These are phyloP conservation scores for Uria lomvia DNA, from an alignment of 2,113 vertebrate genomes.

Conservation along the genomic window DNA sequence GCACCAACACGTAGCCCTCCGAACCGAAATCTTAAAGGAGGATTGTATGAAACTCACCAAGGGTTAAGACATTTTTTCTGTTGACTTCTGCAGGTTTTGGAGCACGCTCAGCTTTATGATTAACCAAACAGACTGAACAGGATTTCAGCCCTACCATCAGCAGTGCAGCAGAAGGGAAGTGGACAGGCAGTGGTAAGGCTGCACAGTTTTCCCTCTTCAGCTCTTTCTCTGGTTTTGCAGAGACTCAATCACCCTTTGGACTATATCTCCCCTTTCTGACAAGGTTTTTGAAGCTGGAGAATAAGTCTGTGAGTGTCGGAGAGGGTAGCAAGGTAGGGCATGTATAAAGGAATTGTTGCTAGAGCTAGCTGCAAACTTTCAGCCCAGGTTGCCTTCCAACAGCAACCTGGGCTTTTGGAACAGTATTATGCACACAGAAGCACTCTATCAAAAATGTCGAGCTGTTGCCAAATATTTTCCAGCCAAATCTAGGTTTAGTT, in stretches of 20 bases:
- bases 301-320: not conserved
- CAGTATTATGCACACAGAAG: not conserved
- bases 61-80: not conserved
- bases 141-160: not conserved
- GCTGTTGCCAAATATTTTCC: not conserved
- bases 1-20: not conserved
- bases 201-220: not conserved
- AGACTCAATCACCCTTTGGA: not conserved
- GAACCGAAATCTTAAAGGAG: not conserved
- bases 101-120: not conserved
- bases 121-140: not conserved
- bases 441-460: not conserved
- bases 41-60: not conserved
- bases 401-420: not conserved
- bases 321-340: not conserved
- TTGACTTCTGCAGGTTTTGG: not conserved
- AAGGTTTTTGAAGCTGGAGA: not conserved
- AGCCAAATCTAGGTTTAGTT: not conserved
- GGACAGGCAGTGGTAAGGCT: not conserved
- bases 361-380: not conserved
- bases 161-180: not conserved
- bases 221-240: not conserved
- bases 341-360: not conserved
- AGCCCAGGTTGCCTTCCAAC: not conserved
- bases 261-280: not conserved